Conservation (phyloP, 1,140 invertebrate genomes). For the Pteromalus puparum region DNA sequence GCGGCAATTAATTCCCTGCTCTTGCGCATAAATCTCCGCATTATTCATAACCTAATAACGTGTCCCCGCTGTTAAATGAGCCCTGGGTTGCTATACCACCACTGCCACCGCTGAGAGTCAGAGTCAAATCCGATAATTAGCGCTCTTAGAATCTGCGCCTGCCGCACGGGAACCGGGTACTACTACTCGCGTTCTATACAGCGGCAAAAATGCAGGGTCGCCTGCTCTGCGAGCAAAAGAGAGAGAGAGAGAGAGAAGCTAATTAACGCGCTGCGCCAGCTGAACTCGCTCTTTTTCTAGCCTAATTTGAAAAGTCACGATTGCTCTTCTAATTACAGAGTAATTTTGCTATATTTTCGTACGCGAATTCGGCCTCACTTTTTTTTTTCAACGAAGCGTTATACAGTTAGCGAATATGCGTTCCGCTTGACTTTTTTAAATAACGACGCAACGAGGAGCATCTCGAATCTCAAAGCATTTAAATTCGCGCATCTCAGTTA, state of each 20-base stretch:
- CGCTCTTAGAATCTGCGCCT: conserved; percentile 1
- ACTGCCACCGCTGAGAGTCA: background rate
- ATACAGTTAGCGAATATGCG: no score
- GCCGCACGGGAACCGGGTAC: background rate
- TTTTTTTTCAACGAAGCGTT: background rate
- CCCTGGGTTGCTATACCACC: background rate
- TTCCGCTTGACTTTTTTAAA: no score
- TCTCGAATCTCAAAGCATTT: no score
- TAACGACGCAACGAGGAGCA: no score
- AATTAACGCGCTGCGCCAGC: conserved; percentile 10
- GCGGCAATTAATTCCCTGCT: conserved; percentile 8
- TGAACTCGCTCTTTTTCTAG: background rate
- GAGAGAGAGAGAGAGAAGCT: background rate
- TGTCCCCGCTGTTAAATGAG: conserved; percentile 24
- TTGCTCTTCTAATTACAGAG: conserved; percentile 5
- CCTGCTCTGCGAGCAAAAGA: no score
- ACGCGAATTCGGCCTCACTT: background rate
- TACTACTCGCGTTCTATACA: background rate
- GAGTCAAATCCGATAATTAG: conserved; percentile 24
- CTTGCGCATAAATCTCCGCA: background rate
- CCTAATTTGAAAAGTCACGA: conserved; percentile 12
- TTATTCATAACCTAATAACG: conserved; percentile 36
- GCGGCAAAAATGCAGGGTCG: background rate
- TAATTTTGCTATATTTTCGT: conserved; percentile 12
- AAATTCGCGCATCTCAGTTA: no score